These are phyloP conservation scores for Clarias gariepinus DNA, from an alignment of 2,113 vertebrate genomes.

Conservation along the genomic window DNA sequence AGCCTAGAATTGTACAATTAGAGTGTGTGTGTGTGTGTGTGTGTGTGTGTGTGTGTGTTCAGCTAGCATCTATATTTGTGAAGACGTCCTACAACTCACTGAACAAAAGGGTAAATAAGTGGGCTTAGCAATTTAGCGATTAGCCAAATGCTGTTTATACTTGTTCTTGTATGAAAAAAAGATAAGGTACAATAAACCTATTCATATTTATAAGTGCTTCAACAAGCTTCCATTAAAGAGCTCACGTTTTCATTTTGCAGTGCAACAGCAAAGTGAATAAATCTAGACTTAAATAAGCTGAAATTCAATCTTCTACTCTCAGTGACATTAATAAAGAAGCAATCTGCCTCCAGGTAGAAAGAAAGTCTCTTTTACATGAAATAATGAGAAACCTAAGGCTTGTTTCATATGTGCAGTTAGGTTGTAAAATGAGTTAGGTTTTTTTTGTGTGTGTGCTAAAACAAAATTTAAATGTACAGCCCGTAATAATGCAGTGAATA, in stretches of 20 bases:
- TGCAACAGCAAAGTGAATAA: conserved; percentile 13
- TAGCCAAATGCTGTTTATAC: not conserved
- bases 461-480: not conserved
- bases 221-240: not conserved
- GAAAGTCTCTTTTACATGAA: not conserved
- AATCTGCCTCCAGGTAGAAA: not conserved
- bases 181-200: not conserved
- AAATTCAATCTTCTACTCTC: conserved; percentile 5
- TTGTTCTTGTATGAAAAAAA: not conserved
- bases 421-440: not conserved
- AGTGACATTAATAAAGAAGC: conserved; percentile 14
- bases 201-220: not conserved
- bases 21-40: not conserved
- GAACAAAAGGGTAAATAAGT: not conserved
- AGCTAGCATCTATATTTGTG: not conserved
- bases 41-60: not conserved
- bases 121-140: not conserved
- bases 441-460: not conserved
- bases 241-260: not conserved
- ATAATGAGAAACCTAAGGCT: not conserved
- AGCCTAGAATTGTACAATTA: not conserved
- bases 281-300: conserved; percentile 3
- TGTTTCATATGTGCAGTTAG: not conserved
- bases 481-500: not conserved
- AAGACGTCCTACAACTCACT: not conserved